A percentile compares a stretch with the other conserved stretches of the same genome.
phyloP scores from a whole-genome alignment of 2,888 invertebrate species.

The Candidula unifasciata region DNA sequence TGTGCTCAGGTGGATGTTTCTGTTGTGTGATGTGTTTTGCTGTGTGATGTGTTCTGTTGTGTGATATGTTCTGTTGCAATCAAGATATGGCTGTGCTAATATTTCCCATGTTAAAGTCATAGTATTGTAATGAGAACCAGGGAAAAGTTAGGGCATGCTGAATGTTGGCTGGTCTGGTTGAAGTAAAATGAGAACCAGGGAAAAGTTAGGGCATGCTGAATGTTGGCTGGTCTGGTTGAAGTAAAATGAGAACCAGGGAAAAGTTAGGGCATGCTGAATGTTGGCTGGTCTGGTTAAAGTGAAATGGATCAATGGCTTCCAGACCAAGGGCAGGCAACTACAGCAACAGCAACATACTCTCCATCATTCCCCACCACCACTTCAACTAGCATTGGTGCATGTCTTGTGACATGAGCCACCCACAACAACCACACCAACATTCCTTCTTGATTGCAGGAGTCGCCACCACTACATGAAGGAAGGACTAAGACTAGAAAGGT shows the following conservation, averaged over 20 bases:
- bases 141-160: slow-evolving; percentile 40
- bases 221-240: neutral
- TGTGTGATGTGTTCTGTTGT: no score
- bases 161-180: slow-evolving; percentile 10
- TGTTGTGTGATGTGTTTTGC: no score
- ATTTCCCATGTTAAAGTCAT: neutral
- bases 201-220: slow-evolving; percentile 44
- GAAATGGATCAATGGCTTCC: slow-evolving; percentile 19
- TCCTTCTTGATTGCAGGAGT: slow-evolving; percentile 64
- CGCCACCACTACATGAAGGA: slow-evolving; percentile 53
- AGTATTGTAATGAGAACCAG: no score
- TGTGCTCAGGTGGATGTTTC: no score
- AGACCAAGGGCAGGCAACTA: slow-evolving; percentile 42
- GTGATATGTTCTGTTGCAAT: neutral
- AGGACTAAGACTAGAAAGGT: slow-evolving; percentile 64
- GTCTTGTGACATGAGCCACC: slow-evolving; percentile 37
- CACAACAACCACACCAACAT: slow-evolving; percentile 42
- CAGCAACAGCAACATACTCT: slow-evolving; percentile 32
- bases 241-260: neutral
- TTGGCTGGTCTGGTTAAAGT: slow-evolving; percentile 33
- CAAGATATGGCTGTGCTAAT: neutral
- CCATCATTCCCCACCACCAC: slow-evolving; percentile 27
- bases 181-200: no score
- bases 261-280: slow-evolving; percentile 44
- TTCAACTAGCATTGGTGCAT: slow-evolving; percentile 43